Evolutionary conservation across 2,113 vertebrate species (phyloP).

Genomic region (Uria lomvia): DNA sequence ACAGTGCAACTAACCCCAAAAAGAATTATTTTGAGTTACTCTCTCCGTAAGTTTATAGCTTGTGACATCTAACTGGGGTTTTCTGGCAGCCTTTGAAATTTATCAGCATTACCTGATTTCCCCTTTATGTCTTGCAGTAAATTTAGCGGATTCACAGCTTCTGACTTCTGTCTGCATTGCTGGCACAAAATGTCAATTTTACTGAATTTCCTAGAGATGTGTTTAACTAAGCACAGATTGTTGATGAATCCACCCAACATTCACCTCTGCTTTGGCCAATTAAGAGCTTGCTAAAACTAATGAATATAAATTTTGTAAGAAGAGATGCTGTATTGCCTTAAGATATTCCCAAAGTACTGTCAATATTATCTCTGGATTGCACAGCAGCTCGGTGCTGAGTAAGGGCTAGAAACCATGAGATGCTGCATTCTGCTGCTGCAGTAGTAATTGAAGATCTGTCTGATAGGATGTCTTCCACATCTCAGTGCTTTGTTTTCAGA

Average conservation of each 20-base stretch:
- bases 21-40: slow-evolving; percentile 27
- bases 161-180: slow-evolving; percentile 19
- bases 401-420: background rate
- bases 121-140: slow-evolving; percentile 45
- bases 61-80: slow-evolving; percentile 63
- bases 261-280: slow-evolving; percentile 53
- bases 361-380: background rate
- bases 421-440: background rate
- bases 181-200: slow-evolving; percentile 30
- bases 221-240: slow-evolving; percentile 18
- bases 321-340: background rate
- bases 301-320: slow-evolving; percentile 23
- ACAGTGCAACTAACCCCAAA: slow-evolving; percentile 52
- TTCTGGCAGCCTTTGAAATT: slow-evolving; percentile 51
- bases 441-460: background rate
- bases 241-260: slow-evolving; percentile 28
- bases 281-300: slow-evolving; percentile 52
- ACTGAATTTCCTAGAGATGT: slow-evolving; percentile 48
- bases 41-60: slow-evolving; percentile 37
- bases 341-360: background rate
- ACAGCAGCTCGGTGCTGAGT: background rate
- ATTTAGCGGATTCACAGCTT: slow-evolving; percentile 45
- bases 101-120: slow-evolving; percentile 47
- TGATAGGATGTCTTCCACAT: background rate
- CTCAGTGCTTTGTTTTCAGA: background rate